Conservation (phyloP, 2,113 vertebrate genomes). For the Mesoclemmys tuberculata region DNA sequence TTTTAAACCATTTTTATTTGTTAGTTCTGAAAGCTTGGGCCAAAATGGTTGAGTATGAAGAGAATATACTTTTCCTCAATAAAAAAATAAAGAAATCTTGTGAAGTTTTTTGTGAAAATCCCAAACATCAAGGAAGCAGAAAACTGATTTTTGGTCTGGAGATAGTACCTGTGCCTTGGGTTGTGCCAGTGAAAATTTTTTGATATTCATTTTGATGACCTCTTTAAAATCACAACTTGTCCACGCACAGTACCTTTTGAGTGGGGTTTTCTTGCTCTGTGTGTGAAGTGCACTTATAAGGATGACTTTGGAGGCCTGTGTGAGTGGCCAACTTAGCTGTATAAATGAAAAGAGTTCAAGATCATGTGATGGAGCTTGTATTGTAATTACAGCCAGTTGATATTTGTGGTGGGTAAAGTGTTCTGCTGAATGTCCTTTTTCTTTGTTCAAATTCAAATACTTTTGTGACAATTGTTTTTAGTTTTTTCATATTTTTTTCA, state of each 20-base stretch:
- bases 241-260: accelerated
- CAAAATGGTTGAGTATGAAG: neutral
- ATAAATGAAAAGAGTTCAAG: accelerated
- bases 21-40: neutral
- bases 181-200: accelerated
- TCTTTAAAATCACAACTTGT: accelerated
- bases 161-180: neutral
- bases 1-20: neutral
- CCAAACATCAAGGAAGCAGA: accelerated
- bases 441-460: neutral
- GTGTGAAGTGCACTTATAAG: neutral
- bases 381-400: neutral
- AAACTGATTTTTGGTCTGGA: neutral
- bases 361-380: accelerated
- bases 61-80: neutral
- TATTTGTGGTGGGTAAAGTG: neutral
- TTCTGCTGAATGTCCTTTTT: neutral
- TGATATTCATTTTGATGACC: accelerated
- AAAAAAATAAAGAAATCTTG: neutral
- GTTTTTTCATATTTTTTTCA: neutral
- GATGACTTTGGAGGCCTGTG: neutral
- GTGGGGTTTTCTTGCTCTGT: neutral
- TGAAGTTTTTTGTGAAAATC: neutral
- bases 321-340: neutral
- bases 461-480: neutral